Percentiles rank a stretch among this genome's conserved stretches.
Conservation (phyloP, 2,888 invertebrate species). For the Cantharis nigra region DNA sequence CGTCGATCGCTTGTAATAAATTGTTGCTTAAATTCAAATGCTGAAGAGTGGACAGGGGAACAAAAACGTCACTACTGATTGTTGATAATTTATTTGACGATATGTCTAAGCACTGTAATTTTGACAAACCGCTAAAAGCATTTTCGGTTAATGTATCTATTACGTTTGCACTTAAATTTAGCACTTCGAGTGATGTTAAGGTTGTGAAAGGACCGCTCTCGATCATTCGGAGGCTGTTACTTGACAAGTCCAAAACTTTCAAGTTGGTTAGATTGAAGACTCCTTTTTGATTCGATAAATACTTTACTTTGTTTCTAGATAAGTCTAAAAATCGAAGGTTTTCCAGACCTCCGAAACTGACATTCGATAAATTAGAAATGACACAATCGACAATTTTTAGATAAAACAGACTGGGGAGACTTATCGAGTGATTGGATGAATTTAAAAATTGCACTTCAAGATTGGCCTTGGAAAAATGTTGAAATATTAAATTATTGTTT, state of each 20-base stretch:
- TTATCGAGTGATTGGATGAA: slow-evolving; percentile 33
- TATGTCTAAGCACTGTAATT: slow-evolving; percentile 71
- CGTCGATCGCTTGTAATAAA: slow-evolving; percentile 65
- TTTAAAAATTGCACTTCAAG: not conserved
- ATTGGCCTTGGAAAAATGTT: not conserved
- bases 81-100: slow-evolving; percentile 68
- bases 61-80: slow-evolving; percentile 62
- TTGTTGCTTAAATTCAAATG: slow-evolving; percentile 75
- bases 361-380: slow-evolving; percentile 28
- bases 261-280: slow-evolving; percentile 53
- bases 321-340: slow-evolving; percentile 40
- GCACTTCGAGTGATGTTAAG: slow-evolving; percentile 62
- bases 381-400: slow-evolving; percentile 26
- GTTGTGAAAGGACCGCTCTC: slow-evolving; percentile 61
- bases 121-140: slow-evolving; percentile 65
- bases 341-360: slow-evolving; percentile 30
- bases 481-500: not conserved
- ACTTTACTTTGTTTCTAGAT: slow-evolving; percentile 38
- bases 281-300: slow-evolving; percentile 30
- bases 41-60: slow-evolving; percentile 64
- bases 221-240: slow-evolving; percentile 61
- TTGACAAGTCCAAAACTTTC: slow-evolving; percentile 64
- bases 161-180: slow-evolving; percentile 69
- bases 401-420: slow-evolving; percentile 31
- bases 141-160: slow-evolving; percentile 62